Evolutionary conservation across 1,140 invertebrate species (phyloP), one percentile per base, ranked within the genome.

Genomic region (Brachionus asplanchnoidis): DNA sequence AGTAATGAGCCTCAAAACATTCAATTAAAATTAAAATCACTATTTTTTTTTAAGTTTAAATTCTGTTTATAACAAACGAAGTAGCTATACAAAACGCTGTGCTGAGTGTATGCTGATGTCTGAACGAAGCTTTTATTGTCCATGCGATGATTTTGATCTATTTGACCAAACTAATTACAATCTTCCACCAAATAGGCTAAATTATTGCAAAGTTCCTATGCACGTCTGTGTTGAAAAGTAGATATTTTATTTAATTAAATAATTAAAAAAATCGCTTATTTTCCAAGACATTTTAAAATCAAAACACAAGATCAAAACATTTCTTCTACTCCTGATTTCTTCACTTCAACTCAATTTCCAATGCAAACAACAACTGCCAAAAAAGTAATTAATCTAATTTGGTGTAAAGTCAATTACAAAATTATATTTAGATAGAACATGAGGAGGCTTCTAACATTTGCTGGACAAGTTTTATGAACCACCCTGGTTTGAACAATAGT

Each of bases 131-230:
- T 65, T 65, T 36, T 82, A 82, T 68, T 82, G 79, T 68, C 79
- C 79, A 17, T 82, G 79, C n/a, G 79, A 82, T 68, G 60, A 82
- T 65, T 82, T 82, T 68, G 11, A 60, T 42, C n/a, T 82, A 1
- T 77, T 77, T 50, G 73, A 77, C 26, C 3, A 60, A 14, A 32
- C 3, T 23, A 60, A 40, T 40, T 82, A 42, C 23, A 68, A 60
- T 20, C 36, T 82, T 8, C 26, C 26, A 12, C 28, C 28, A 17
- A 65, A 82, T 65, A 42, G 65, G n/a, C 2, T 26, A 4, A 32
- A 9, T 9, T 82, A 82, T 68, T 82, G 79, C 28, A 40, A 46
- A 40, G 53, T 65, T 9, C 65, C 79, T 3, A 82, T 82, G 79
- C 14, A 9, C 12, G 28, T 1, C 20, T 82, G 79, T 82, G 14